Base-by-base conservation (phyloP, 2,888 invertebrate genomes). In the Stenchaetothrips biformis region DNA sequence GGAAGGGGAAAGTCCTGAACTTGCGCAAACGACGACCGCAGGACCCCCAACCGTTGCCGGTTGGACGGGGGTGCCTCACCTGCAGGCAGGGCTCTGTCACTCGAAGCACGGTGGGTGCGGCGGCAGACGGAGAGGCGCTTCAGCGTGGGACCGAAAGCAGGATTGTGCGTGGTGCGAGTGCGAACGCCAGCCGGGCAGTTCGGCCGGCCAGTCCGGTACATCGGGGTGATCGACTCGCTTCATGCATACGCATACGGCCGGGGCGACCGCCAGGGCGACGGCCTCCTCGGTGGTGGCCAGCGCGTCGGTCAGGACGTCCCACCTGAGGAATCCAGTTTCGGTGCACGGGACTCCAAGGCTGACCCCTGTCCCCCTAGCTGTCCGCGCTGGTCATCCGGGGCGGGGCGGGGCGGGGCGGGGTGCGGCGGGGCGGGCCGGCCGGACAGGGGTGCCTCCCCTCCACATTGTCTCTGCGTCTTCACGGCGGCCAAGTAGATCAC, bases 291-390 rank as follows among this genome's bases (percentile, higher is more conserved):
- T 37, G 37, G 37, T 37, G 37, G 37, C 4, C 37, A 37, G 37
- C 37, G 4, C 37, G 53, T 7, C 13, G 53, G 53, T 2, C 53
- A 18, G 21, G 67, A 74, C 67, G 67, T 74, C 67, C 67, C 67
- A 74, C 67, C 67, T 74, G 25, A 74, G 67, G 11, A 74, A 74
- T 74, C 67, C 67, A 74, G 67, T 74, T 74, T 74, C 25, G 21
- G 67, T 74, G 11, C 67, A 21, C 67, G 67, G 67, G 67, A 74
- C 67, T 7, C 7, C 67, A 8, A 37, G 37, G 37, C 1, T 37
- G 37, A 37, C 37, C 37, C 37, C 37, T 37, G 37, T 37, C 37
- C 37, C 37, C 37, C 37, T 37, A 37, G 37, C 37, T 37, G 37
- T 37, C 4, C 37, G 37, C 37, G 37, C 37, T 37, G 37, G 37